Evolutionary conservation across 2,888 invertebrate genomes (phyloP).

Genomic region (Leptinotarsa rubiginosa): DNA sequence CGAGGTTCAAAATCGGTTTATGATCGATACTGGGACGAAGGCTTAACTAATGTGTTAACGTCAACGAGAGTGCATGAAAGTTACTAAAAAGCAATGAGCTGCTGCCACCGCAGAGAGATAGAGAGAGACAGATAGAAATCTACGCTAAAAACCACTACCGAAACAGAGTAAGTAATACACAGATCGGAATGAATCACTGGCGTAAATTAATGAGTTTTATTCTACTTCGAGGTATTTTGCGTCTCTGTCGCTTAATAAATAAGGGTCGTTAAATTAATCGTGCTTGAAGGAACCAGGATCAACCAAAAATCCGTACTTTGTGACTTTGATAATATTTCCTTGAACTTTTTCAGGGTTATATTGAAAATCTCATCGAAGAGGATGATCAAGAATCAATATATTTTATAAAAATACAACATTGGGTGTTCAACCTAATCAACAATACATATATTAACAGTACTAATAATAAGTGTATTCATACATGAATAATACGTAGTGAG

Average conservation of each 20-base stretch:
- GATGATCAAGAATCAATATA: too few species aligned
- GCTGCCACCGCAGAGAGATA: constrained; percentile 48
- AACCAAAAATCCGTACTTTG: background rate
- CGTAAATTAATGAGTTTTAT: background rate
- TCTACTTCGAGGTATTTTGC: background rate
- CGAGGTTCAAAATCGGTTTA: background rate
- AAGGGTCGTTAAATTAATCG: too few species aligned
- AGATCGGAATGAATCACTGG: constrained; percentile 24
- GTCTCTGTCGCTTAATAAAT: too few species aligned
- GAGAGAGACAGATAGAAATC: constrained; percentile 50
- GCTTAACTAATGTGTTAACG: background rate
- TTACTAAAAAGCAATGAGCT: background rate
- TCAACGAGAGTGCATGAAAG: background rate
- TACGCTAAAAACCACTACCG: constrained; percentile 31
- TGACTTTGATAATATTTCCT: background rate
- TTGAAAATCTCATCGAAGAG: too few species aligned
- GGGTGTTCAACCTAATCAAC: too few species aligned
- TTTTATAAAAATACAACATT: too few species aligned
- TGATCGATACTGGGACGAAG: background rate
- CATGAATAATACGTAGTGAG: too few species aligned
- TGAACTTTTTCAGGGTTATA: too few species aligned
- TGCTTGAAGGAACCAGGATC: too few species aligned
- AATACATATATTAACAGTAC: too few species aligned
- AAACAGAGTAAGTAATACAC: constrained; percentile 17
- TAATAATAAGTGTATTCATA: too few species aligned